Conservation (phyloP, 2,797 vertebrate genomes). For the Myoxocephalus aenaeus region DNA sequence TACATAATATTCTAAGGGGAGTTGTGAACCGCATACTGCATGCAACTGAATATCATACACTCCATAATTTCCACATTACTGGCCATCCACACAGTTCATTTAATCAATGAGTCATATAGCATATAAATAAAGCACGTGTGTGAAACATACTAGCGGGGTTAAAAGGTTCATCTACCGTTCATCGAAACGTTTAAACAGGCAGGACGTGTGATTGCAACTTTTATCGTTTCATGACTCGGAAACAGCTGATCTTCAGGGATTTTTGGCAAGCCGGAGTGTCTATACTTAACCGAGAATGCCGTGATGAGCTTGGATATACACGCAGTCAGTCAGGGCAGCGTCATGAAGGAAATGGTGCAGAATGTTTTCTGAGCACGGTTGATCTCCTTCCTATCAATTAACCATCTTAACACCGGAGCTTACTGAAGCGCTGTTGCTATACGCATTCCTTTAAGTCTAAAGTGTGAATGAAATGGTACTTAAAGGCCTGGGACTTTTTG, state of each 20-base stretch:
- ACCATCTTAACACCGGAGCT: neutral
- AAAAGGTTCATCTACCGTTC: constrained; percentile 36
- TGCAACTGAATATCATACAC: constrained; percentile 41
- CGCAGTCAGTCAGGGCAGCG: neutral
- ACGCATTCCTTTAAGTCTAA: neutral
- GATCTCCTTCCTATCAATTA: neutral
- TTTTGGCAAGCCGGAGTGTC: constrained; percentile 3
- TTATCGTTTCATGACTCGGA: constrained; percentile 25
- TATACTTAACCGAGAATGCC: constrained; percentile 4
- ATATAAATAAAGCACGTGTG: constrained; percentile 55
- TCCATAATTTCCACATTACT: constrained; percentile 42
- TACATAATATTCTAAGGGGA: constrained; percentile 61
- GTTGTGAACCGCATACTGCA: constrained; percentile 37
- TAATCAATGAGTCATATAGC: constrained; percentile 51
- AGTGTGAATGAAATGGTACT: neutral
- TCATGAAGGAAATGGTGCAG: neutral
- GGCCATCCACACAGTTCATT: constrained; percentile 28
- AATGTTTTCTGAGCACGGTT: constrained; percentile 8
- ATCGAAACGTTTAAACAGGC: neutral
- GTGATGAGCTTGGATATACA: constrained; percentile 21
- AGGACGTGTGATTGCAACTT: constrained; percentile 28
- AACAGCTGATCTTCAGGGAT: constrained; percentile 27
- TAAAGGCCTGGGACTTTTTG: neutral
- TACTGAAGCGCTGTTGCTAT: neutral
- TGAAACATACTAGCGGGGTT: constrained; percentile 47